These are phyloP conservation scores for Otus sunia DNA, from an alignment of 2,113 vertebrate genomes.

Conservation along the genomic window DNA sequence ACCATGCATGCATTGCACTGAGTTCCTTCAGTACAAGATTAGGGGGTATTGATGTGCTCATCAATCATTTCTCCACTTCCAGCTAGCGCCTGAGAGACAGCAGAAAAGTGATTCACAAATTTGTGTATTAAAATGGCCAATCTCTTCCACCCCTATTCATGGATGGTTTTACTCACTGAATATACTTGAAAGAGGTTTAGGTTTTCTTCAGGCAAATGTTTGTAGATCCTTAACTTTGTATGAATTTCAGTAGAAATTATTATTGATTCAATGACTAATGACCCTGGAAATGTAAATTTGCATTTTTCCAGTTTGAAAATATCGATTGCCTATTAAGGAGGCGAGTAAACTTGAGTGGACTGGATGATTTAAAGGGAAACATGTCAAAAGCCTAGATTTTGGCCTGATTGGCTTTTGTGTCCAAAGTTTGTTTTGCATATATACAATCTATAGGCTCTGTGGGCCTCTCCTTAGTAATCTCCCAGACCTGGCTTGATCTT, in stretches of 20 bases:
- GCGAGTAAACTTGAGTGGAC: background rate
- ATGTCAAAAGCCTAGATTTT: background rate
- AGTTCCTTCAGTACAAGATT: background rate
- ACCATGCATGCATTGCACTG: background rate
- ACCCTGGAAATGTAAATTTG: background rate
- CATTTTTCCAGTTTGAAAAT: background rate
- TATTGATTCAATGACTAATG: background rate
- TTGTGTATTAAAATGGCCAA: background rate
- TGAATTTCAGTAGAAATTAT: background rate
- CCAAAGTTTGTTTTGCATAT: background rate
- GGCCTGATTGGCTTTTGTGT: background rate
- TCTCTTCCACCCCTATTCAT: background rate
- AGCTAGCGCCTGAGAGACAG: background rate
- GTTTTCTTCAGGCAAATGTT: background rate
- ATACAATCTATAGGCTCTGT: background rate
- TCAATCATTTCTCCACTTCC: background rate
- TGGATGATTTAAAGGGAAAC: background rate
- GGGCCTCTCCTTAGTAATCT: background rate
- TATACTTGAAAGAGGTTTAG: background rate
- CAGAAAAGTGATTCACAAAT: background rate
- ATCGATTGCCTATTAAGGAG: background rate
- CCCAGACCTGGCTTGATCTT: background rate
- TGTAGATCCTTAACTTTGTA: background rate
- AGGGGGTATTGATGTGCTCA: background rate
- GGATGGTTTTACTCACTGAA: background rate